These are phyloP conservation scores for Pterostichus madidus DNA, from an alignment of 2,888 invertebrate genomes.

Conservation along the genomic window DNA sequence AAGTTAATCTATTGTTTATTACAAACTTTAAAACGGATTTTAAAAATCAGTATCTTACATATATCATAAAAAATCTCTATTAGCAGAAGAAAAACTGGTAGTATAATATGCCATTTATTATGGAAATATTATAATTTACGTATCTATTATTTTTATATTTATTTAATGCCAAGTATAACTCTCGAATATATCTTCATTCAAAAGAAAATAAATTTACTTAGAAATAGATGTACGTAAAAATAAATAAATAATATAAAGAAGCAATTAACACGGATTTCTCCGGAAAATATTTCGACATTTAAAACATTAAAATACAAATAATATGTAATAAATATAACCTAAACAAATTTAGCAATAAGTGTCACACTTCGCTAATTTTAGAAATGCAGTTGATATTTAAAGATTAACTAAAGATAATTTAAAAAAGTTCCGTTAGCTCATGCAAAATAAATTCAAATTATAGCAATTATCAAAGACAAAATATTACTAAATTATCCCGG, in stretches of 20 bases:
- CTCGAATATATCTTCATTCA: background rate
- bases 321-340: conserved; percentile 14
- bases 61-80: conserved; percentile 10
- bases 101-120: background rate
- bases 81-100: conserved; percentile 18
- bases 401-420: conserved; percentile 20
- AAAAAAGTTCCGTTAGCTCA: conserved; percentile 52
- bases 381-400: conserved; percentile 42
- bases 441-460: conserved; percentile 62
- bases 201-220: conserved; percentile 22
- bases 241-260: conserved; percentile 1
- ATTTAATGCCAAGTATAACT: background rate
- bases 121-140: conserved; percentile 37
- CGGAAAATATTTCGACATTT: conserved; percentile 28
- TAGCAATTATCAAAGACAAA: conserved; percentile 55
- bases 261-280: conserved; percentile 28
- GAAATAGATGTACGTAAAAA: background rate
- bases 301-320: conserved; percentile 15
- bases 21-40: conserved; percentile 17
- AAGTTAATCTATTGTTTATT: background rate
- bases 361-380: conserved; percentile 36
- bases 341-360: conserved; percentile 32
- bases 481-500: conserved; percentile 49
- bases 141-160: conserved; percentile 17
- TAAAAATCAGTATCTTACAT: background rate